Base-by-base conservation (phyloP, 35 echinoderm and acorn worm genomes). In the Apostichopus japonicus region DNA sequence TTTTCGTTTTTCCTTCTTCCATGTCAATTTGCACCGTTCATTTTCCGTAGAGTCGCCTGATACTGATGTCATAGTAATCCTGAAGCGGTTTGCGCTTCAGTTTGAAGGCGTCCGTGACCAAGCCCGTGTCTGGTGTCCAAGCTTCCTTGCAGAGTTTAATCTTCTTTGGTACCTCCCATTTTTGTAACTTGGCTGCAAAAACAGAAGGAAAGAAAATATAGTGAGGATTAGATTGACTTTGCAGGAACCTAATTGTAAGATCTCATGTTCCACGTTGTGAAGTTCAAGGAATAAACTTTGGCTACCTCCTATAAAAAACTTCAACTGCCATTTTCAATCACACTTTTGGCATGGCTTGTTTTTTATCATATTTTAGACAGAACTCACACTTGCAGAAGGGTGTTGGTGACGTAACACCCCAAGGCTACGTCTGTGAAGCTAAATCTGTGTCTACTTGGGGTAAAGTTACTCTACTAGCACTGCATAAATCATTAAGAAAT, bases 81-180 rank as follows among this genome's bases (percentile, higher is more conserved):
- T 92, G 55, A 0, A 98, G 88, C 16, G 94, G 92, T 87, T 93
- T 91, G 11, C 96, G 92, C 90, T 98, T 98, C 16, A 98, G 92
- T 77, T 98, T 98, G 90, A 98, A 98, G 16, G 96, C 96, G 14
- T 98, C 96, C 4, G 96, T 98, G 58, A 98, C 92, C 9, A 98
- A 86, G 17, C 96, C 96, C 23, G 86, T 82, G 57, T 98, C 96
- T 10, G 96, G 96, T 14, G 94, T 93, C 96, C 96, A 98, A 1
- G 83, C 79, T 27, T 98, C 96, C 10, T 90, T 27, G 63, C 94
- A 94, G 13, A 98, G 94, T 73, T 94, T 92, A 1, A 98, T 90
- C 44, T 94, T 92, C 52, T 84, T 63, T 2, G 96, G 96, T 10
- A 94, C 84, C 76, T 98, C 96, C 94, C 94, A 98, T 77, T 93